A percentile compares a stretch with the other conserved stretches of the same genome.
These are phyloP conservation scores for Halichondria panicea DNA, from an alignment of 37 sponge, comb jelly and placozoan genomes.

Conservation along the genomic window DNA sequence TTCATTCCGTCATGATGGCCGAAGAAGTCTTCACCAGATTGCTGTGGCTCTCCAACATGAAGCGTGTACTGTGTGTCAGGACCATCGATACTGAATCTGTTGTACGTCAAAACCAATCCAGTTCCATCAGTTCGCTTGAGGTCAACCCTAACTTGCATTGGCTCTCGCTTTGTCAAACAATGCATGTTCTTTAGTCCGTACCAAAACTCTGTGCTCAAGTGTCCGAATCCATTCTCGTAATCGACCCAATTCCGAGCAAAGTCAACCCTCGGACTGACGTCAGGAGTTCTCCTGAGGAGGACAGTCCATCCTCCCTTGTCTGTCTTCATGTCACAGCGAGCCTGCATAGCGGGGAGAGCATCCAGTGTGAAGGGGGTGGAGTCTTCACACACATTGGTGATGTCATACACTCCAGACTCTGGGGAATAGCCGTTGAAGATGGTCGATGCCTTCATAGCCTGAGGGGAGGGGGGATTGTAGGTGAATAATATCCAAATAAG, in stretches of 20 bases:
- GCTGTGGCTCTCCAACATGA: constrained; percentile 2
- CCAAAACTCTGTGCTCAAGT: constrained; percentile 28
- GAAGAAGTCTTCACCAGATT: not conserved
- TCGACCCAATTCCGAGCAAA: constrained; percentile 23
- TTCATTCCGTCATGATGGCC: not conserved
- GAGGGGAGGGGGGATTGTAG: no score
- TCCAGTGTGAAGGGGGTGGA: not conserved
- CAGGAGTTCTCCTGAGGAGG: constrained; percentile 4
- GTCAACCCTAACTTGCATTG: constrained; percentile 1
- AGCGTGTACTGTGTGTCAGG: constrained; percentile 9
- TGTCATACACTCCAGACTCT: constrained; percentile 6
- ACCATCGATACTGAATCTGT: constrained; percentile 18
- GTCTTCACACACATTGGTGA: not conserved
- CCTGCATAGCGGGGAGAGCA: not conserved
- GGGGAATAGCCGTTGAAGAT: no score
- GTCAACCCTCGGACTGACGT: not conserved
- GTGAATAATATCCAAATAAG: no score
- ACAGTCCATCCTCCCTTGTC: constrained; percentile 45
- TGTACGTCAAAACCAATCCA: not conserved
- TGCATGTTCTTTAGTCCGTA: constrained; percentile 28
- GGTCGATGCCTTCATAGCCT: no score
- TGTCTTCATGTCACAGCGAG: constrained; percentile 39
- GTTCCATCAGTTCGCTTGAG: not conserved
- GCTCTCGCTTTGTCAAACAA: constrained; percentile 4
- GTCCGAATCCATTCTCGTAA: constrained; percentile 42